These are phyloP conservation scores for Oxycera nigricornis DNA, from an alignment of 2,888 invertebrate genomes.

Conservation along the genomic window DNA sequence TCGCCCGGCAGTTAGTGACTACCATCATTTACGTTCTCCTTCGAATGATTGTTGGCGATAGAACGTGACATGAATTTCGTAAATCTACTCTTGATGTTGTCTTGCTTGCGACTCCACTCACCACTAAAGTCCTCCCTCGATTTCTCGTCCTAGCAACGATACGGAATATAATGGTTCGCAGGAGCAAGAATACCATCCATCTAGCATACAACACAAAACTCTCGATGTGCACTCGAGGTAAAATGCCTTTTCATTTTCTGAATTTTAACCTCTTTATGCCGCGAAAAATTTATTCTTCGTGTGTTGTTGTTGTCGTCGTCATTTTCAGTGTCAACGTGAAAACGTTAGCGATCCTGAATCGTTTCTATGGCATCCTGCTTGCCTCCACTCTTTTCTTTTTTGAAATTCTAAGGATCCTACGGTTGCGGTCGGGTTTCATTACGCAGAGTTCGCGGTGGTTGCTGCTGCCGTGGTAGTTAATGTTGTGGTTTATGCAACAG, in stretches of 20 bases:
- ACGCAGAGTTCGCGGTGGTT: too few relatives aligned
- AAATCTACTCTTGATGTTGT: too few relatives aligned
- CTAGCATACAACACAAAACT: background rate
- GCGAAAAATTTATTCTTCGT: background rate
- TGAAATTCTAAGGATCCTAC: too few relatives aligned
- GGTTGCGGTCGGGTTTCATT: too few relatives aligned
- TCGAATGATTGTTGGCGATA: slow-evolving; percentile 27
- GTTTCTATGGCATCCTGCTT: background rate
- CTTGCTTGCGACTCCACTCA: too few relatives aligned
- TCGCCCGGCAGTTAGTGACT: too few relatives aligned
- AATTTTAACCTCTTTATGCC: background rate
- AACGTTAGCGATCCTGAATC: background rate
- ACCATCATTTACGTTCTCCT: background rate
- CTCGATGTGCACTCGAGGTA: background rate
- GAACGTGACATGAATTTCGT: slow-evolving; percentile 33
- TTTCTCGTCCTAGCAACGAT: background rate
- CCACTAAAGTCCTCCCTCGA: background rate
- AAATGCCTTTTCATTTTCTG: background rate
- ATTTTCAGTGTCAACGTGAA: background rate
- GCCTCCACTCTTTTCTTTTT: too few relatives aligned
- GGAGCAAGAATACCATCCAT: background rate
- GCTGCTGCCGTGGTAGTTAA: slow-evolving; percentile 14
- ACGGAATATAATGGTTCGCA: background rate
- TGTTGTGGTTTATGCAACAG: slow-evolving; percentile 39
- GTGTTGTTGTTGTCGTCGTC: too few relatives aligned